Percentiles rank a stretch among this genome's conserved stretches.
Evolutionary conservation across 1,140 invertebrate genomes (phyloP).

Genomic region (Drosophila sp.): DNA sequence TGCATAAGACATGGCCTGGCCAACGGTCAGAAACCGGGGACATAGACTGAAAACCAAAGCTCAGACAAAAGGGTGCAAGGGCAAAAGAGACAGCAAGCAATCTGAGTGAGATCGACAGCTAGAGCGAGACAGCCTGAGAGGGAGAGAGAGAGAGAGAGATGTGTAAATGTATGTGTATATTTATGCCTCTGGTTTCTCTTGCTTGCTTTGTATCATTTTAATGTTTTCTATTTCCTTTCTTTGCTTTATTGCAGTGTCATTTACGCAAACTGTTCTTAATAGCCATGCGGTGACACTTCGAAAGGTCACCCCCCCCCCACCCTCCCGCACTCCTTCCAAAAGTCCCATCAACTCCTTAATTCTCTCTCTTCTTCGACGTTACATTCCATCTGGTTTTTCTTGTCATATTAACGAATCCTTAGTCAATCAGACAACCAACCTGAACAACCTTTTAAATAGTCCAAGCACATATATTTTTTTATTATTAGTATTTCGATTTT

Average conservation of each 20-base stretch:
- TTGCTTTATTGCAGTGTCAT: conserved; percentile 78
- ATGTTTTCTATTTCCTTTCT: conserved; percentile 55
- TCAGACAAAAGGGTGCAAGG: conserved; percentile 19
- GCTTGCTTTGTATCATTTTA: conserved; percentile 51
- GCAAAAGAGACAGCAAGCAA: neutral
- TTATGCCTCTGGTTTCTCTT: conserved; percentile 1
- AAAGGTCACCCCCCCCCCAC: too few relatives aligned
- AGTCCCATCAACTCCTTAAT: neutral
- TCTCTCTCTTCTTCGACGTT: neutral
- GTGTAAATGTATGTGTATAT: neutral
- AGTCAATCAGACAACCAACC: neutral
- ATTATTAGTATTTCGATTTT: too few relatives aligned
- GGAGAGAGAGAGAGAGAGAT: conserved; percentile 1
- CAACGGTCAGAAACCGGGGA: conserved; percentile 25
- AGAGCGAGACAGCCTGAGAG: neutral
- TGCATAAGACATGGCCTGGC: conserved; percentile 72
- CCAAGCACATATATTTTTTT: too few relatives aligned
- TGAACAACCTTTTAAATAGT: too few relatives aligned
- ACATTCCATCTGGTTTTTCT: too few relatives aligned
- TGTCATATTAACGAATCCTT: too few relatives aligned
- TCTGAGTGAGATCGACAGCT: neutral
- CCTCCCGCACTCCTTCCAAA: neutral
- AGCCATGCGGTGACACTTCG: conserved; percentile 39
- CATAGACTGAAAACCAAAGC: conserved; percentile 15
- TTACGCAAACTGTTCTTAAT: conserved; percentile 81